Base-by-base conservation (phyloP, 1,140 invertebrate species). In the Piezodorus guildinii region DNA sequence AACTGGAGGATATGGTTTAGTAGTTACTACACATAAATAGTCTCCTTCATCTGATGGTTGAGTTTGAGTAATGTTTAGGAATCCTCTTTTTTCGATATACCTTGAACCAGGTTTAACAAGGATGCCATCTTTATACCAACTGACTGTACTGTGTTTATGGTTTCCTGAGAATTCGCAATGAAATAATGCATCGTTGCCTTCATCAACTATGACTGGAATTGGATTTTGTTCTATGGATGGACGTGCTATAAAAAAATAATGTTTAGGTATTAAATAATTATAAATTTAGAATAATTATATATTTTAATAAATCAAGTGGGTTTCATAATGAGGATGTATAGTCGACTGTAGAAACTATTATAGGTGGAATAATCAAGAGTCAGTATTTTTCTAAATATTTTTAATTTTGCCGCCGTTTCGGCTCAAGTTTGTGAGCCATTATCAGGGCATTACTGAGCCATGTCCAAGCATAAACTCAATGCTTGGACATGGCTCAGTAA, bases 101-200 rank as follows among this genome's bases (percentile, higher is more conserved):
- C 27, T 62, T 16, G 17, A 51, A 52, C 14, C 54, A 25, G n/a
- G 58, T 62, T 54, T 69, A 49, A 49, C 25, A 17, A 21, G 39
- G 6, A 45, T 45, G 6, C 81, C 81, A 71, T 90, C 84, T 71
- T 87, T 88, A 21, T 81, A 73, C 89, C 89, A 91, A n/a, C 78
- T 77, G 1, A 85, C 78, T 6, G 73, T 74, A 2, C 83, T 86
- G 15, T 58, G 86, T 75, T 3, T 84, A 83, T 56, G 79, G 78
- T 27, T 80, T 1, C 81, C 82, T 1, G 74, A 74, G 64, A 84
- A 86, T 15, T 79, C 73, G 71, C 88, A 91, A 4, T 71, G 77
- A n/a, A 91, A 74, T 0, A 77, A 75, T 0, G 79, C 81, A 1
- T 74, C 69, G n/a, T 84, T 80, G 25, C 84, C 85, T 72, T 91